These are phyloP conservation scores for Myotis pilosus DNA, from an alignment of 2,797 vertebrate genomes.

Conservation along the genomic window DNA sequence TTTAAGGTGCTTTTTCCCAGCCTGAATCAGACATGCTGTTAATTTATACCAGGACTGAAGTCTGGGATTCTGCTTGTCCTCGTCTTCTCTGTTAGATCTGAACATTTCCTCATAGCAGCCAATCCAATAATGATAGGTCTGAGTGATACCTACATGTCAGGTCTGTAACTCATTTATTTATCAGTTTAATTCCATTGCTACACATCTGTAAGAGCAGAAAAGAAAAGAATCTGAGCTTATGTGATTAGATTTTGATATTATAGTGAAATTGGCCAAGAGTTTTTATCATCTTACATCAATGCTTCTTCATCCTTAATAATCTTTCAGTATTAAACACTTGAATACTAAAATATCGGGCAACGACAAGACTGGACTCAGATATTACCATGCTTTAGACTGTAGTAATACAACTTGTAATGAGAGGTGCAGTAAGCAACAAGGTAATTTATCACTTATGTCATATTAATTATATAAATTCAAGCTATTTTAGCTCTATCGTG, in stretches of 20 bases:
- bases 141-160: not conserved
- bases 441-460: not conserved
- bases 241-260: not conserved
- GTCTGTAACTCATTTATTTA: not conserved
- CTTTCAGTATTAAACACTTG: not conserved
- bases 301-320: not conserved
- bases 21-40: not conserved
- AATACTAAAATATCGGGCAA: not conserved
- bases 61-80: not conserved
- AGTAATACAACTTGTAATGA: not conserved
- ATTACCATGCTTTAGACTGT: not conserved
- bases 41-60: not conserved
- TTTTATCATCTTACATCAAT: not conserved
- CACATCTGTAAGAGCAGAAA: not conserved
- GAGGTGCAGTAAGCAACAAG: not conserved
- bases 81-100: not conserved
- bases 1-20: not conserved
- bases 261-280: not conserved
- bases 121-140: not conserved
- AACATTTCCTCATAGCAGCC: not conserved
- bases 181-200: not conserved
- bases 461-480: not conserved
- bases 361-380: not conserved
- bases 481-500: not conserved
- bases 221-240: not conserved